phyloP scores from a whole-genome alignment of 2,113 vertebrate species.

The Pseudorectes ferrugineus region DNA sequence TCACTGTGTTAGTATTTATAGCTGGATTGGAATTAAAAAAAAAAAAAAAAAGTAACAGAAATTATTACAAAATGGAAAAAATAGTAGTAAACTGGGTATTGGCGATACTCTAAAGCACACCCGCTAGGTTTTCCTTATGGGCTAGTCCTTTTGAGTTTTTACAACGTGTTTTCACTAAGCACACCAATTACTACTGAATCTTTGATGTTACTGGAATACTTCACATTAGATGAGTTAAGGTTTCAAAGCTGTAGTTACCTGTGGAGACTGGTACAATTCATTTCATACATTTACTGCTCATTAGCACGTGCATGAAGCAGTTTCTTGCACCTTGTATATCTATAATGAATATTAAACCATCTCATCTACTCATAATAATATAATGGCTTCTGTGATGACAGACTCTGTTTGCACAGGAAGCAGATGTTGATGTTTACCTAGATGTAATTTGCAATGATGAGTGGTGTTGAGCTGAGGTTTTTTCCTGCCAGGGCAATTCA shows the following conservation, averaged over 20 bases:
- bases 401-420: conserved; percentile 7
- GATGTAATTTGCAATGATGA: conserved; percentile 34
- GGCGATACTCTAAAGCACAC: not conserved
- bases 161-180: not conserved
- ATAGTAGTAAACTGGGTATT: not conserved
- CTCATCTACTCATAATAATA: not conserved
- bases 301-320: not conserved
- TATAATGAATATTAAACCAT: conserved; percentile 25
- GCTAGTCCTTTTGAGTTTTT: not conserved
- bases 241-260: conserved; percentile 8
- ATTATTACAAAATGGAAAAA: not conserved
- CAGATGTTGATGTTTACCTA: conserved; percentile 62
- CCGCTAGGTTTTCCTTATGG: not conserved
- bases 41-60: not conserved
- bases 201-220: not conserved
- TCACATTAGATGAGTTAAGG: not conserved
- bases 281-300: conserved; percentile 1
- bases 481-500: not conserved
- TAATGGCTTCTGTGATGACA: conserved; percentile 20
- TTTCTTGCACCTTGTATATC: not conserved
- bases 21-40: not conserved
- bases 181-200: not conserved
- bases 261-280: not conserved
- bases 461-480: not conserved
- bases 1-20: not conserved